These are phyloP conservation scores for Rhabdomys pumilio DNA, from an alignment of 2,797 vertebrate species.

Conservation along the genomic window DNA sequence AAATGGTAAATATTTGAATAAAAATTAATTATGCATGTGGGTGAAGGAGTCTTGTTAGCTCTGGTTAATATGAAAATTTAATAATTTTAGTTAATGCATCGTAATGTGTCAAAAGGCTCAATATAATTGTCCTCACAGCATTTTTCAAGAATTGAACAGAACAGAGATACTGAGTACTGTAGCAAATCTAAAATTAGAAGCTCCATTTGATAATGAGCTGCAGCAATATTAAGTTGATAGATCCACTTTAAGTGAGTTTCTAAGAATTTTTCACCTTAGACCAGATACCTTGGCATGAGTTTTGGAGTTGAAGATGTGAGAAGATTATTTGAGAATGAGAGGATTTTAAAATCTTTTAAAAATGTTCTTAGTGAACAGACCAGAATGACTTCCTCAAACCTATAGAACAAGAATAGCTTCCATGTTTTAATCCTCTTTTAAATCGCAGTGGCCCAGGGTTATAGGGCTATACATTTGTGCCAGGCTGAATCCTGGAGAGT, in stretches of 20 bases:
- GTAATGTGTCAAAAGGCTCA: background rate
- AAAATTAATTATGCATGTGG: background rate
- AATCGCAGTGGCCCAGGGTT: too few species aligned
- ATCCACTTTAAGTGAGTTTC: background rate
- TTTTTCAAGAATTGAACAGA: conserved; percentile 19
- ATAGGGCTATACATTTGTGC: background rate
- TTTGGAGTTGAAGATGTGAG: background rate
- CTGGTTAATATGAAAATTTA: background rate
- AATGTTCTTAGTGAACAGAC: background rate
- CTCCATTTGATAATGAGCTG: background rate
- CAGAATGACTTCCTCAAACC: background rate
- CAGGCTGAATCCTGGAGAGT: background rate
- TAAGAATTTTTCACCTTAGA: background rate
- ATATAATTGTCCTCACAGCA: background rate
- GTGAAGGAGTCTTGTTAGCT: conserved; percentile 24
- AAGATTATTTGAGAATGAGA: background rate
- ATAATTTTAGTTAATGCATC: conserved; percentile 22
- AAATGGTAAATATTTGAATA: conserved; percentile 16
- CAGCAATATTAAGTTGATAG: background rate
- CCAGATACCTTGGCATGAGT: background rate
- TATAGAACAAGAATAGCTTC: background rate
- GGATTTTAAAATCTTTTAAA: background rate
- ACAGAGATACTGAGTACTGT: background rate
- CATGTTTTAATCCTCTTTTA: background rate
- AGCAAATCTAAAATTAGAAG: conserved; percentile 42